Evolutionary conservation across 2,797 vertebrate species (phyloP), one percentile per base, ranked within the genome.

Genomic region (Harpagifer antarcticus): DNA sequence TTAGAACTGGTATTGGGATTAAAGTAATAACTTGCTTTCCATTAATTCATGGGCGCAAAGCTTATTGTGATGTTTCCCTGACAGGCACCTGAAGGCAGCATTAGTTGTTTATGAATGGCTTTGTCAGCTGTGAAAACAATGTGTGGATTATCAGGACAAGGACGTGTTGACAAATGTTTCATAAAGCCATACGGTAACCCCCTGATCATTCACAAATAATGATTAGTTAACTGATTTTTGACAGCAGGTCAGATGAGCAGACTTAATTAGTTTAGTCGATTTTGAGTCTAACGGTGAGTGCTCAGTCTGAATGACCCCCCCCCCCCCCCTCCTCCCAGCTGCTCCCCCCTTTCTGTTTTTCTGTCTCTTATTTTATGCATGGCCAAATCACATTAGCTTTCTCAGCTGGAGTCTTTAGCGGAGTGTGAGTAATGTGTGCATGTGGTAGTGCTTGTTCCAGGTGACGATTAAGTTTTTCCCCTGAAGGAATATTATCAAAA

Each of bases 341-440:
- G 71, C 54, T 44, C 19, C 44, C 48, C 61, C 57, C 64, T 56
- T n/a, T 83, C 73, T 76, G 70, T 72, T 76, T 69, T 71, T 79
- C 50, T 68, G 37, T 73, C 74, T 85, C 73, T 83, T 91, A 82
- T 86, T 91, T 87, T 91, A 91, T 88, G 90, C 91, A 91, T 91
- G 83, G 86, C 79, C 88, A 89, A 83, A 86, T 92, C 89, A 88
- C 84, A 91, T 93, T 90, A 90, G 78, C 81, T 72, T 74, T 83
- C 88, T 90, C 88, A 76, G 78, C 75, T 78, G 81, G 81, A 84
- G 87, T 74, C 83, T 80, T 83, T 58, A 80, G 77, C 65, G 12
- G 73, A 73, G 91, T 89, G 87, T 85, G 87, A 90, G 83, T 79
- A 78, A 89, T 86, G 47, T 54, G 86, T 83, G 67, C 81, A 76